Conservation (phyloP, 2,888 invertebrate species). For the Rotaria magnacalcarata region DNA sequence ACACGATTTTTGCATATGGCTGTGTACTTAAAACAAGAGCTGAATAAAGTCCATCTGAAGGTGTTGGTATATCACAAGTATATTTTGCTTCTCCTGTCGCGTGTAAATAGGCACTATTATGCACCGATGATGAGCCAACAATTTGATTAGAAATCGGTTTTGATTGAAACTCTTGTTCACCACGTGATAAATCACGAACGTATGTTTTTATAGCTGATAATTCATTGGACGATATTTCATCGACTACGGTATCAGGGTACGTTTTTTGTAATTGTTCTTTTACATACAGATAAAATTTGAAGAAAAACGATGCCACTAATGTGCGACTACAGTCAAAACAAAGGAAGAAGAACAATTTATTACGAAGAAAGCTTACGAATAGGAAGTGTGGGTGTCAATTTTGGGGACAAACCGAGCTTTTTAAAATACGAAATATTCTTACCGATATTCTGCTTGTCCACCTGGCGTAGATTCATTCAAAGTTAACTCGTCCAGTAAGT, state of each 20-base stretch:
- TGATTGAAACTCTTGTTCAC: slow-evolving; percentile 5
- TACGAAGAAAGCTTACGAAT: too few relatives aligned
- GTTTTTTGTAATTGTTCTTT: slow-evolving; percentile 45
- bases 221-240: background rate
- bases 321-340: slow-evolving; percentile 55
- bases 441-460: background rate
- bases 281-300: slow-evolving; percentile 63
- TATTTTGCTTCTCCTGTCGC: slow-evolving; percentile 84
- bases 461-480: too few relatives aligned
- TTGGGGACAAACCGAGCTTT: too few relatives aligned
- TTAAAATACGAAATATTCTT: too few relatives aligned
- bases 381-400: too few relatives aligned
- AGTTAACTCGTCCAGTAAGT: too few relatives aligned
- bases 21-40: slow-evolving; percentile 73
- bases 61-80: slow-evolving; percentile 68
- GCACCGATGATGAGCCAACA: background rate
- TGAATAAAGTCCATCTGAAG: slow-evolving; percentile 69
- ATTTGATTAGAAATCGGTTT: background rate
- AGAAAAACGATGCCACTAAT: slow-evolving; percentile 66
- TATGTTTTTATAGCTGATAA: background rate
- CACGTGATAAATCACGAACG: background rate
- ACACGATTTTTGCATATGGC: slow-evolving; percentile 74
- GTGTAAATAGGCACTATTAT: slow-evolving; percentile 64
- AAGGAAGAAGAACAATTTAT: too few relatives aligned
- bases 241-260: background rate